Base-by-base conservation (phyloP, 2,113 vertebrate genomes). In the human (Homo sapiens) region DNA sequence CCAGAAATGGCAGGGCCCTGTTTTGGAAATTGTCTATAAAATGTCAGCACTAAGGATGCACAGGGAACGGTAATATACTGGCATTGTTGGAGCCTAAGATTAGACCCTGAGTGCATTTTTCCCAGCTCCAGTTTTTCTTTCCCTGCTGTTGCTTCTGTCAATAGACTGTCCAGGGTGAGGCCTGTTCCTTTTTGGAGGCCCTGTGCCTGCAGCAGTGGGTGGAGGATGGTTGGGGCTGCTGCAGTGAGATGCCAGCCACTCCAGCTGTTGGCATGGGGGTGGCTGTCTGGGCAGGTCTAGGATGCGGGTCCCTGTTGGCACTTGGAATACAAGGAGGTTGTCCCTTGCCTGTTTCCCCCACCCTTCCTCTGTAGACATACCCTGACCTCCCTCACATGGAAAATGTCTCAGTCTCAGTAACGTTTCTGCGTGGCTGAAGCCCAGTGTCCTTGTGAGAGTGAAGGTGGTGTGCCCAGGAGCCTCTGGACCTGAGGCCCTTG, bases 1-100 rank as follows among this genome's bases (percentile, higher is more conserved):
- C 98, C 98, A 98, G 98, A 99, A 98, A 98, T 98, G 98, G 98
- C 98, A 98, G 98, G 97, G 98, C 98, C 98, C 99, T 98, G 98
- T 98, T 98, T 99, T 98, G 98, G 98, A 98, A 98, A 98, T 98
- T 99, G 98, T 99, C 98, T 98, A 96, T 98, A 98, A 98, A 98
- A 98, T 98, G 98, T 98, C 98, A 99, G 98, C 98, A 98, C 92
- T 98, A 98, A 95, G 98, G 98, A 98, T 98, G 97, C 98, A 97
- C 98, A 27, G 87, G 93, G 97, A 98, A 97, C 97, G 79, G 98
- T 98, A 98, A 98, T 98, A 98, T 98, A 98, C 97, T 70, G 50
- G 98, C 98, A 98, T 98, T 99, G 98, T 98, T 98, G 98, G 98
- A 98, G 97, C 93, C 96, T 96, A 97, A 96, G 98, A 98, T 98